phyloP scores from a whole-genome alignment of 1,140 invertebrate genomes.

The Psix sp. region DNA sequence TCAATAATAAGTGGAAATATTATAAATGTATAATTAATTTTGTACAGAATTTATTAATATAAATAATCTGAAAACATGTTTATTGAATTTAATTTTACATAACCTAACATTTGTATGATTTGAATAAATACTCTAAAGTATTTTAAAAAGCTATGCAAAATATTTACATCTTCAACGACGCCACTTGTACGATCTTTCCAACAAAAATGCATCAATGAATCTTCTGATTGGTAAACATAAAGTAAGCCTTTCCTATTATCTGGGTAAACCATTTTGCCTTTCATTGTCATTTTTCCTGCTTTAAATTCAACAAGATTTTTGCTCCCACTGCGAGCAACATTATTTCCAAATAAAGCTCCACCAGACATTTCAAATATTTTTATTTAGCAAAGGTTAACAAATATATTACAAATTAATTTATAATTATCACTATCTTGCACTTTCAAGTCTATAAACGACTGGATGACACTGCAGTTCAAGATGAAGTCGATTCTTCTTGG shows the following conservation, averaged over 20 bases:
- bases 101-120: no score
- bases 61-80: no score
- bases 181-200: constrained; percentile 95
- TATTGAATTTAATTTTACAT: no score
- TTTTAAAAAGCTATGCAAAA: constrained; percentile 12
- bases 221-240: constrained; percentile 96
- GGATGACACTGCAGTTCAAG: constrained; percentile 35
- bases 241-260: constrained; percentile 96
- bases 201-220: constrained; percentile 97
- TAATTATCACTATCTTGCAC: not conserved
- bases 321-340: constrained; percentile 84
- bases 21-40: no score
- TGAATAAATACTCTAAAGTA: no score
- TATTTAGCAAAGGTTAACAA: not conserved
- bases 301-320: constrained; percentile 97
- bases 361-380: constrained; percentile 71
- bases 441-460: not conserved
- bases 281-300: constrained; percentile 97
- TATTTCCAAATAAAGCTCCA: constrained; percentile 84
- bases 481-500: constrained; percentile 14
- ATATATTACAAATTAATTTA: not conserved
- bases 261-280: constrained; percentile 95
- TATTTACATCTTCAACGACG: constrained; percentile 84
- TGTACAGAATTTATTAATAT: no score
- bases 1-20: no score